These are phyloP conservation scores for Leptothorax acervorum DNA, from an alignment of 2,888 invertebrate species.

Conservation along the genomic window DNA sequence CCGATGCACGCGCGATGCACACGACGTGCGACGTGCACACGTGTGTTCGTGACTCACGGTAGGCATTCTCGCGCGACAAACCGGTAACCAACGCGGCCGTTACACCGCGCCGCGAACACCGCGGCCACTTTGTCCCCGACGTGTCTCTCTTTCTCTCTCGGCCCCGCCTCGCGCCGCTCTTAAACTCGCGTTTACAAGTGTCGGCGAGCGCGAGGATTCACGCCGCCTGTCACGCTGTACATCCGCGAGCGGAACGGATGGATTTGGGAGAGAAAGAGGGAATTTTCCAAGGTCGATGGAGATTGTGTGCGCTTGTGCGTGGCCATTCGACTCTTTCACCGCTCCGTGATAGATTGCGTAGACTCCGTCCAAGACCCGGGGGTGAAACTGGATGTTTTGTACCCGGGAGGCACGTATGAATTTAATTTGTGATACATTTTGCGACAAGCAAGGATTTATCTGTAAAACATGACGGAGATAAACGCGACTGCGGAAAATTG, in stretches of 20 bases:
- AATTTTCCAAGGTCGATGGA: conserved; percentile 19
- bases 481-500: conserved; percentile 4
- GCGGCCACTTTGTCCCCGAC: conserved; percentile 75
- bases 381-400: background rate
- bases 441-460: conserved; percentile 13
- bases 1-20: conserved; percentile 44
- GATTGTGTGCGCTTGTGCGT: conserved; percentile 20
- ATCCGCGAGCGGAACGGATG: conserved; percentile 64
- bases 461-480: background rate
- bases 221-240: conserved; percentile 67
- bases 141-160: conserved; percentile 54
- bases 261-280: conserved; percentile 61
- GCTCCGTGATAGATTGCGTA: conserved; percentile 22
- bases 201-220: conserved; percentile 70
- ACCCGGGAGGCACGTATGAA: background rate
- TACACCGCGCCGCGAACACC: conserved; percentile 70
- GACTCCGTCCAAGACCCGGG: background rate
- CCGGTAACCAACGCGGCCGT: conserved; percentile 73
- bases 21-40: conserved; percentile 31
- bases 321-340: conserved; percentile 23
- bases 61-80: conserved; percentile 72
- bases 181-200: conserved; percentile 75
- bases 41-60: conserved; percentile 61
- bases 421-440: conserved; percentile 17
- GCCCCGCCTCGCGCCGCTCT: conserved; percentile 61